Evolutionary conservation across 2,113 vertebrate species (phyloP).

Genomic region (Procavia capensis): DNA sequence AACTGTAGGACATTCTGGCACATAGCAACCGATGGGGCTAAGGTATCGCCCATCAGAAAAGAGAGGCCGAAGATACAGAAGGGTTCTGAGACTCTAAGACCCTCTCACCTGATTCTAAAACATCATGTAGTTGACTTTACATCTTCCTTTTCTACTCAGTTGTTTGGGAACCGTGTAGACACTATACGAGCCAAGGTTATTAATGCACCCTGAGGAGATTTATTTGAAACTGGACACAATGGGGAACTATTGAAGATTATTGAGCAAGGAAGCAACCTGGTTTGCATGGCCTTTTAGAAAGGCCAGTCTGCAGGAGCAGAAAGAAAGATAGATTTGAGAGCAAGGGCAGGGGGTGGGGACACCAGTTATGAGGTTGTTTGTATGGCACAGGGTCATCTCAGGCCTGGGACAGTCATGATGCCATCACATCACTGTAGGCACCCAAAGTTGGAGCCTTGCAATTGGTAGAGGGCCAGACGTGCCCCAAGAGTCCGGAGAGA

Average conservation of each 20-base stretch:
- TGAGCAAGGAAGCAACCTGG: neutral
- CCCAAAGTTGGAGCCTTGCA: neutral
- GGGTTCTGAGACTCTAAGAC: neutral
- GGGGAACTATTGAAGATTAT: neutral
- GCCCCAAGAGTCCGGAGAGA: accelerated
- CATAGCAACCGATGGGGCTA: neutral
- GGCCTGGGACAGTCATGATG: neutral
- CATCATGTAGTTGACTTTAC: neutral
- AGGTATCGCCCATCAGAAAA: neutral
- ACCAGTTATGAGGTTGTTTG: neutral
- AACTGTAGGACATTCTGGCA: neutral
- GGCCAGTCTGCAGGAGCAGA: neutral
- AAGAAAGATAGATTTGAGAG: neutral
- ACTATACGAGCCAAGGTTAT: conserved; percentile 20
- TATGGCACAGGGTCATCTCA: neutral
- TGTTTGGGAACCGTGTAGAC: neutral
- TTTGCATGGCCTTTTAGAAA: conserved; percentile 9
- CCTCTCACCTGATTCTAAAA: neutral
- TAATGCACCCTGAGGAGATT: neutral
- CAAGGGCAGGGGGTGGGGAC: neutral
- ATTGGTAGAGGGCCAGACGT: neutral
- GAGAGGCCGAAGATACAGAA: neutral
- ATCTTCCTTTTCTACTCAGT: neutral
- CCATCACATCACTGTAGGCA: neutral
- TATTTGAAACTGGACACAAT: conserved; percentile 32